These are phyloP conservation scores for Ceraclea dissimilis DNA, from an alignment of 2,888 invertebrate genomes.

Conservation along the genomic window DNA sequence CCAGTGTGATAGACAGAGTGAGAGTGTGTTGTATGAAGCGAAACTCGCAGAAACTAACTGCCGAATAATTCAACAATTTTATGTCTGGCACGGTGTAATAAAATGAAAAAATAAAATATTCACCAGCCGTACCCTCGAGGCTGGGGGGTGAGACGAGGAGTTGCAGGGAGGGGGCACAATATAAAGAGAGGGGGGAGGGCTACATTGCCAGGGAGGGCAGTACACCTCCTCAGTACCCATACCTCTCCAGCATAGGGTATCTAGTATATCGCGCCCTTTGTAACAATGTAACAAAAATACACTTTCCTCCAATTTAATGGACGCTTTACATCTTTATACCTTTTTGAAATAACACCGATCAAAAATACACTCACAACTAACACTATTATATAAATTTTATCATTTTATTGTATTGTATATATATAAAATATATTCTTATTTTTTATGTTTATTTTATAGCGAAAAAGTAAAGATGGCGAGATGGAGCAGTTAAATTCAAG, in stretches of 20 bases:
- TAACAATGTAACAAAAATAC: slow-evolving; percentile 14
- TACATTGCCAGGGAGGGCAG: neutral
- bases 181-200: slow-evolving; percentile 2
- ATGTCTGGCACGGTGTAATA: slow-evolving; percentile 26
- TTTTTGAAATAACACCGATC: no score
- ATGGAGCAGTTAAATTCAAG: no score
- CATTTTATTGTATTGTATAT: neutral
- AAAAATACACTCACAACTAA: no score
- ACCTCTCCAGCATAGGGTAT: no score
- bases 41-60: slow-evolving; percentile 26
- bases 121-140: slow-evolving; percentile 19
- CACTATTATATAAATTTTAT: no score
- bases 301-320: slow-evolving; percentile 9
- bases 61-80: slow-evolving; percentile 27
- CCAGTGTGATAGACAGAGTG: neutral
- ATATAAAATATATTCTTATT: neutral
- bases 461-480: no score
- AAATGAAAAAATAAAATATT: slow-evolving; percentile 27
- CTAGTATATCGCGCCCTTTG: slow-evolving; percentile 6
- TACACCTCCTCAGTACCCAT: neutral
- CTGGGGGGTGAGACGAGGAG: slow-evolving; percentile 4
- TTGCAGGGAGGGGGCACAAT: slow-evolving; percentile 5
- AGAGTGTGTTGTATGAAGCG: neutral
- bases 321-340: neutral
- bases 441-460: no score